Evolutionary conservation across 2,113 vertebrate species (phyloP).

Genomic region (Rhabdornis inornatus): DNA sequence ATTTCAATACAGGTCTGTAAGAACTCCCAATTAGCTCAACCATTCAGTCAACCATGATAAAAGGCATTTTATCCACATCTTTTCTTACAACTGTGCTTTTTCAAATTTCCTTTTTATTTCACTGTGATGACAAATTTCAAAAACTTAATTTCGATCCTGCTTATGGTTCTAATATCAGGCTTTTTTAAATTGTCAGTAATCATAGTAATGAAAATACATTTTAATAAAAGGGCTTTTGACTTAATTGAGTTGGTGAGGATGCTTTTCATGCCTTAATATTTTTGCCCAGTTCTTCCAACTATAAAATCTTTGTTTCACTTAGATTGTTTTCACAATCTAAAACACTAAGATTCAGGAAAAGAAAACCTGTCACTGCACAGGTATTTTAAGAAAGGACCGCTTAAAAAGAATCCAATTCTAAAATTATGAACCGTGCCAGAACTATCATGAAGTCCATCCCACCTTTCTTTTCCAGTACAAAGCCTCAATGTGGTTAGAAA

Average conservation of each 20-base stretch:
- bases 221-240: not conserved
- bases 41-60: not conserved
- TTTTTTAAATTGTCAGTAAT: not conserved
- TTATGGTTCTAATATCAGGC: not conserved
- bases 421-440: not conserved
- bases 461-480: not conserved
- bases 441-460: not conserved
- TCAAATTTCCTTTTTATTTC: not conserved
- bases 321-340: not conserved
- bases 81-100: not conserved
- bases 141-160: not conserved
- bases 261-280: not conserved
- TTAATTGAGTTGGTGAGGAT: not conserved
- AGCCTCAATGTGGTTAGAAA: not conserved
- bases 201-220: not conserved
- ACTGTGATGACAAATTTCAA: not conserved
- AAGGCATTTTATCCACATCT: not conserved
- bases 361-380: not conserved
- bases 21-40: not conserved
- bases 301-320: not conserved
- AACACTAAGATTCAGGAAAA: not conserved
- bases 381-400: not conserved
- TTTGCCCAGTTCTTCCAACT: not conserved
- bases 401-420: conserved; percentile 19
- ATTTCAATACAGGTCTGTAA: not conserved